Base-by-base conservation (phyloP, 1,140 invertebrate species). In the Drosophila pseudoobscura region DNA sequence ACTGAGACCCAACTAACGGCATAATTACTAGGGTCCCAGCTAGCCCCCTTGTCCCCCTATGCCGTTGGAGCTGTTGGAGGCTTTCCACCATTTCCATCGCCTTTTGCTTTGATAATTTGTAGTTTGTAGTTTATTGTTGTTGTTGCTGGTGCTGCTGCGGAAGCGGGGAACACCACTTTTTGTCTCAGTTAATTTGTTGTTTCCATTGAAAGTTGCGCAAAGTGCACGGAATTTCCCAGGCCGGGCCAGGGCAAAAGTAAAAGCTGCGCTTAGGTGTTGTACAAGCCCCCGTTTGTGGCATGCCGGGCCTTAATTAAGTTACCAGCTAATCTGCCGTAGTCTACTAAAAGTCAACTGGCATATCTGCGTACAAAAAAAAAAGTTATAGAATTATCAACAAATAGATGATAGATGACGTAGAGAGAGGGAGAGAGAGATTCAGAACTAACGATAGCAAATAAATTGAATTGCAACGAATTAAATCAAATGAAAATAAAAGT, bases 401-500 rank as follows among this genome's bases (percentile, higher is more conserved):
- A 47, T 68, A 2, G 20, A 31, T 31, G 29, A 15, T 26, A 44
- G 31, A 74, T 52, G 11, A 17, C 3, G n/a, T 35, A 29, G 8
- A 31, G 7, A 3, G 29, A 31, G 29, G 0, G 26, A 29, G 41
- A 15, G 22, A 54, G 20, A 43, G 31, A 24, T 41, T 31, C 59
- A 41, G 46, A 44, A 41, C 35, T 52, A 56, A 56, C 50, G 61
- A 72, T 45, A 54, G 51, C 53, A 79, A 61, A 41, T 60, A 80
- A 80, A 80, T 78, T 71, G 53, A 85, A 78, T 87, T 62, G 77
- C 70, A 70, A 31, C 74, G 82, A 80, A 82, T 85, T 75, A 85
- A 85, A 78, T 87, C 74, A 78, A 87, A 85, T 63, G 69, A 87
- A 82, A 87, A 80, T 49, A 55, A 66, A 62, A 62, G 47, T 78